Conservation (phyloP, 2,888 invertebrate species). For the Epirrita christyi region DNA sequence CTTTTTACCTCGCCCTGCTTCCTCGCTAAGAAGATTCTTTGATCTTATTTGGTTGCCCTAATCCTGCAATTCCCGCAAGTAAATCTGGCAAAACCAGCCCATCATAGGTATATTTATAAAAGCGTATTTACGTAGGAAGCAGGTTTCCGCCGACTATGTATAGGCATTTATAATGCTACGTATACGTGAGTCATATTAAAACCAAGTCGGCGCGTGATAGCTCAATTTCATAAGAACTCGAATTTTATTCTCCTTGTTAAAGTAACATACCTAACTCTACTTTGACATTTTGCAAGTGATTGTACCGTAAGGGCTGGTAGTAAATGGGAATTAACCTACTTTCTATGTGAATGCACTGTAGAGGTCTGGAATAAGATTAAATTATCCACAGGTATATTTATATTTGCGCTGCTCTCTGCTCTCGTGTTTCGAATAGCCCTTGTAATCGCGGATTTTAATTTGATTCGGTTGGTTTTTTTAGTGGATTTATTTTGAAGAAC, state of each 20-base stretch:
- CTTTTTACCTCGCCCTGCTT: neutral
- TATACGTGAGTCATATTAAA: too few relatives aligned
- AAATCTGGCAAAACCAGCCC: slow-evolving; percentile 19
- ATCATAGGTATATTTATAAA: neutral
- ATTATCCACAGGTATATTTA: slow-evolving; percentile 14
- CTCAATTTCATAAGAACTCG: too few relatives aligned
- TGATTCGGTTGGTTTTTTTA: slow-evolving; percentile 2
- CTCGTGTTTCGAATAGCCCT: slow-evolving; percentile 13
- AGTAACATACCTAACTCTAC: too few relatives aligned
- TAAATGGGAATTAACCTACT: neutral
- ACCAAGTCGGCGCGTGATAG: too few relatives aligned
- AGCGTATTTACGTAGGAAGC: neutral
- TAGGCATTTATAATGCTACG: too few relatives aligned
- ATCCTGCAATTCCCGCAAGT: slow-evolving; percentile 22
- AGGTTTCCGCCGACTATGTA: neutral
- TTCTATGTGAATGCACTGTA: neutral
- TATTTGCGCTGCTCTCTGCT: slow-evolving; percentile 10
- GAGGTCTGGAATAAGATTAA: slow-evolving; percentile 5
- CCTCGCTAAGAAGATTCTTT: slow-evolving; percentile 16
- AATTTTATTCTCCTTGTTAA: too few relatives aligned
- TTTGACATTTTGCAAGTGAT: neutral
- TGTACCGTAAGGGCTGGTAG: neutral
- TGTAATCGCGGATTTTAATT: slow-evolving; percentile 16
- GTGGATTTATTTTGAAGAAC: neutral
- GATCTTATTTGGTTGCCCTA: slow-evolving; percentile 21